Evolutionary conservation across 2,888 invertebrate species (phyloP).

Genomic region (Neuroscelio doddi): DNA sequence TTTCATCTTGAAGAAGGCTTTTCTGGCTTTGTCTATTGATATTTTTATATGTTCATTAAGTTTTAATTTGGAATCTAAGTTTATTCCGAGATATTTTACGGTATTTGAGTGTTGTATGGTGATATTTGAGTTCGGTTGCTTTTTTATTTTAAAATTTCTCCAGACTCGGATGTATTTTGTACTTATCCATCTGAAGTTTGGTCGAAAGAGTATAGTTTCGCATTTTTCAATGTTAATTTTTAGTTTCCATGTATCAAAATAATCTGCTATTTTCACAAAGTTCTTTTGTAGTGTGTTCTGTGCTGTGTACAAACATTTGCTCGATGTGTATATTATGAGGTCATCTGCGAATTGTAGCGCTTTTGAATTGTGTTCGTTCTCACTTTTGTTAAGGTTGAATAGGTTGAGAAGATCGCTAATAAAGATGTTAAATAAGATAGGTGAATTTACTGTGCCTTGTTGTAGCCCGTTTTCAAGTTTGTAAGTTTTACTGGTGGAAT

Average conservation of each 20-base stretch:
- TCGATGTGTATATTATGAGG: conserved; percentile 13
- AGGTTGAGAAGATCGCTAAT: no score
- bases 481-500: conserved; percentile 3
- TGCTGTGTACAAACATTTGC: not conserved
- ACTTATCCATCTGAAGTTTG: conserved; percentile 1
- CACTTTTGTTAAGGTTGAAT: conserved; percentile 16
- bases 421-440: no score
- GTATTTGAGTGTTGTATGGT: conserved; percentile 17
- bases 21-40: conserved; percentile 41
- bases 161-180: conserved; percentile 4
- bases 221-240: conserved; percentile 28
- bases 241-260: conserved; percentile 34
- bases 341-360: conserved; percentile 37
- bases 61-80: conserved; percentile 30
- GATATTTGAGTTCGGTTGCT: not conserved
- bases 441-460: no score
- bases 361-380: not conserved
- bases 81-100: conserved; percentile 46
- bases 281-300: conserved; percentile 12
- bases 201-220: conserved; percentile 41
- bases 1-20: conserved; percentile 18
- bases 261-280: conserved; percentile 21
- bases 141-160: conserved; percentile 21
- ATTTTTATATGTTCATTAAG: conserved; percentile 28
- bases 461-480: conserved; percentile 6